Base-by-base conservation (phyloP, 2,797 vertebrate genomes). In the Schizopygopsis malacanthus region DNA sequence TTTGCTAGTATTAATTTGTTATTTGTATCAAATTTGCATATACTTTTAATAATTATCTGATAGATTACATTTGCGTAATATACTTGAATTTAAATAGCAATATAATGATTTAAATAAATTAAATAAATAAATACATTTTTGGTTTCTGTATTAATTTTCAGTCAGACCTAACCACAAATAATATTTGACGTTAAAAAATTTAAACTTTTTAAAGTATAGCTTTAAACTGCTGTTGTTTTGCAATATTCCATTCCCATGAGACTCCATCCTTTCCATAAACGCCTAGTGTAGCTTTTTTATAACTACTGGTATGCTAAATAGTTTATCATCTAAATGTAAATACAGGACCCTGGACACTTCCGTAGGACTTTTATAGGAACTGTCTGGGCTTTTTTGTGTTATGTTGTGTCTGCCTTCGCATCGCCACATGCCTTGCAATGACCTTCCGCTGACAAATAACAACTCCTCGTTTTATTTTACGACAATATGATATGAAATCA, bases 331-430 rank as follows among this genome's bases (percentile, higher is more conserved):
- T 25, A 4, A 61, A 45, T 12, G 43, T 16, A 63, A 45, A 33
- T 22, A 20, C 33, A 41, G 4, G 43, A 52, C 18, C 59, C 39
- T 37, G 78, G 43, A 47, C 18, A 52, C 69, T 85, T 85, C 79
- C 78, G 43, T 47, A 11, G 54, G 84, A 85, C 84, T 85, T 75
- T 85, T 85, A 85, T 75, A 20, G 50, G 6, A 41, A 52, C 16
- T 52, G 54, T 75, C 45, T 18, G 2, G 56, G 4, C 52, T 61
- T 63, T 25, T 25, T 22, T 22, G 12, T 54, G n/a, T 33, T 28
- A 3, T 50, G 25, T 22, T 47, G 69, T 43, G 16, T 81, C 28
- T 75, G 33, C n/a, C 70, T 85, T 85, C 84, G 65, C 70, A 41
- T 50, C 52, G 1, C 8, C 69, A 11, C 16, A 52, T 22, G 56